Conservation (phyloP, 2,888 invertebrate genomes). For the Chrysina gloriosa region DNA sequence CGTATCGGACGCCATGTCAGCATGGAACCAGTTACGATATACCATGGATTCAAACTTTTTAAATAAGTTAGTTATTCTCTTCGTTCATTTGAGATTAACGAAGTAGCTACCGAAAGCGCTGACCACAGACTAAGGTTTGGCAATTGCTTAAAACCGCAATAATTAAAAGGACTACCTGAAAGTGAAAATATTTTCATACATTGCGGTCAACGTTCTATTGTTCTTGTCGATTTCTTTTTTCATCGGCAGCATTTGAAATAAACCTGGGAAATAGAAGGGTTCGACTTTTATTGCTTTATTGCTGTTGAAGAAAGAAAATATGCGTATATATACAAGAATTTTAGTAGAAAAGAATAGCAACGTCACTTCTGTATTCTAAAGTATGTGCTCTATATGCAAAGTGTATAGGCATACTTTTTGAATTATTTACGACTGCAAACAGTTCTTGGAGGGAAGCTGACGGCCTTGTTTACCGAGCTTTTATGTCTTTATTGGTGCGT, state of each 20-base stretch:
- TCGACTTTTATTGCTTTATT: conserved; percentile 49
- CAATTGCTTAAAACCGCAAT: conserved; percentile 31
- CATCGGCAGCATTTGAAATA: conserved; percentile 18
- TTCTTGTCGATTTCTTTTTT: conserved; percentile 44
- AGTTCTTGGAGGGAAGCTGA: conserved; percentile 35
- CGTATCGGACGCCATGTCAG: conserved; percentile 22
- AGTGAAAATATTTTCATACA: conserved; percentile 55
- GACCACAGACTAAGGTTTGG: conserved; percentile 26
- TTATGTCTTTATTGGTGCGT: conserved; percentile 43
- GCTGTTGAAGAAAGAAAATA: conserved; percentile 45
- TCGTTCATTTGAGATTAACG: conserved; percentile 10
- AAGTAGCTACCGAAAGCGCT: conserved; percentile 20
- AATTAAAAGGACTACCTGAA: conserved; percentile 53
- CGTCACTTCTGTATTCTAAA: too few relatives aligned
- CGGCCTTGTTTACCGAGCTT: conserved; percentile 16
- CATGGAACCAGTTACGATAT: conserved; percentile 32
- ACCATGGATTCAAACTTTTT: conserved; percentile 1
- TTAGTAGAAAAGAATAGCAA: conserved; percentile 4
- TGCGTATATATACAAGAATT: conserved; percentile 38
- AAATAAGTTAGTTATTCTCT: conserved; percentile 17
- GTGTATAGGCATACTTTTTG: conserved; percentile 47
- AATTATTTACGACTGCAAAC: conserved; percentile 55
- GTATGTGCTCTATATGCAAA: conserved; percentile 53
- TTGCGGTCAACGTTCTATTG: conserved; percentile 29
- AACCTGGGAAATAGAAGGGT: conserved; percentile 42